Evolutionary conservation across 2,888 invertebrate species (phyloP), one percentile per base, ranked within the genome.

Genomic region (Stenolophus ochropezus): DNA sequence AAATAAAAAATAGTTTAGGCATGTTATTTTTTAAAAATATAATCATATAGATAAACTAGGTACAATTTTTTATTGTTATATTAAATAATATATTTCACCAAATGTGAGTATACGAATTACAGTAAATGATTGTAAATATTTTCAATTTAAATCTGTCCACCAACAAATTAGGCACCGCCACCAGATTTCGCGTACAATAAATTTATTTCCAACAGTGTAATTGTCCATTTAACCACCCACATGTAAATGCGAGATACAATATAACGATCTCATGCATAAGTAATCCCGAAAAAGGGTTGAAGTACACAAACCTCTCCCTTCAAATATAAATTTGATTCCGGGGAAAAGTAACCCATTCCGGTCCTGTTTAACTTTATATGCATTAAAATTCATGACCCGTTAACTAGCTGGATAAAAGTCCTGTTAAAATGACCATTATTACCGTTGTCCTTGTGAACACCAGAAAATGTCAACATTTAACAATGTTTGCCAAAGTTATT

Each of bases 311-410:
- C 61, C 61, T 23, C 61, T n/a, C n/a, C n/a, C n/a, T n/a, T n/a
- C n/a, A 21, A 61, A n/a, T 6, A 4, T 25, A 61, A 61, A 61
- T 61, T 61, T 61, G 61, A 61, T 61, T 61, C 23, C 23, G 14
- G 61, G 11, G 25, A 11, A 61, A 61, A 25, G 23, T 11, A 0
- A 14, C n/a, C 23, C 61, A 23, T 21, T 61, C 23, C 61, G 25
- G 23, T 14, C 61, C 61, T 61, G 61, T 23, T 58, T 23, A 58
- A 58, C 58, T 58, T 61, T 61, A 61, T 61, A 61, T 23, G 61
- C 61, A 61, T 61, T 61, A 61, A 61, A 61, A 61, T 61, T 61
- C 61, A 61, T 61, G 61, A 61, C 1, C 61, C 61, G 61, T 61
- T 61, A 61, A 61, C 61, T 27, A 61, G 25, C 61, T 25, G 25